These are phyloP conservation scores for Cynocephalus volans DNA, from an alignment of 2,113 vertebrate species.

Conservation along the genomic window DNA sequence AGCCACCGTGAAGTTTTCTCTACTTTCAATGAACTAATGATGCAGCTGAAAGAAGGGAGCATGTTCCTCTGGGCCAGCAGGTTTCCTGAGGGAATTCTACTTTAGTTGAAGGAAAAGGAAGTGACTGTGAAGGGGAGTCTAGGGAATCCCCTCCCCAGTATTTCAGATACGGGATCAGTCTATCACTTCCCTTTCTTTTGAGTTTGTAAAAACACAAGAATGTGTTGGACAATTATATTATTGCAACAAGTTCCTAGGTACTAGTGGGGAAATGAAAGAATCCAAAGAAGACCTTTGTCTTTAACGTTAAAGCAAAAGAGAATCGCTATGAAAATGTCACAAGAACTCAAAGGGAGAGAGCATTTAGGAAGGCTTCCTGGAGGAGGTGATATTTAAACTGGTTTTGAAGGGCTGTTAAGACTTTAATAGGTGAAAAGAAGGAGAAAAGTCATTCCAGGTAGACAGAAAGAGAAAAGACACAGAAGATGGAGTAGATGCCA, in stretches of 20 bases:
- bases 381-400: background rate
- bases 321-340: background rate
- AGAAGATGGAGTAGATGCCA: background rate
- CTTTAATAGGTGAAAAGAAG: background rate
- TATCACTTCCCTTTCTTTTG: background rate
- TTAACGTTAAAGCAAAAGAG: constrained; percentile 11
- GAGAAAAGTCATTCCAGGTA: background rate
- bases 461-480: background rate
- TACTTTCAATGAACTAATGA: constrained; percentile 10
- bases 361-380: background rate
- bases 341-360: background rate
- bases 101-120: constrained; percentile 24
- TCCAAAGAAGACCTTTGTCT: background rate
- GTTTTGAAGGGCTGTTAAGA: constrained; percentile 1
- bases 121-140: background rate
- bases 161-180: background rate
- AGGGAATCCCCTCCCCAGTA: background rate
- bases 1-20: constrained; percentile 64
- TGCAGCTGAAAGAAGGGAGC: background rate
- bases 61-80: background rate
- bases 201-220: constrained; percentile 24
- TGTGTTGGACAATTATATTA: background rate
- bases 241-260: background rate
- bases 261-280: background rate
- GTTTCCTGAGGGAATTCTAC: constrained; percentile 12